Evolutionary conservation across 1,140 invertebrate species (phyloP), one percentile per base, ranked within the genome.

Genomic region (Drusus annulatus): DNA sequence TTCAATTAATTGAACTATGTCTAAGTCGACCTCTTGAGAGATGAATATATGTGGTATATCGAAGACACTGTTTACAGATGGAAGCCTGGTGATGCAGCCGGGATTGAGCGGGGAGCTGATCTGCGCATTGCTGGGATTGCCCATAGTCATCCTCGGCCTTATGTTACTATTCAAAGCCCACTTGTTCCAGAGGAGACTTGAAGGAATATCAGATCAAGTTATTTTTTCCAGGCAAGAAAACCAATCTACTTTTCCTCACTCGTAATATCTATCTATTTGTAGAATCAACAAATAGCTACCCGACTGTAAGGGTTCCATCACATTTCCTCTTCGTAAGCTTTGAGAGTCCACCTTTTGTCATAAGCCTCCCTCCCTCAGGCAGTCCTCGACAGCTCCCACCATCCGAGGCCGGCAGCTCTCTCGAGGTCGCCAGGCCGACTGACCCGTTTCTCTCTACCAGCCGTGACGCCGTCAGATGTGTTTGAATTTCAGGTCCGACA

Each of bases 101-200:
- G 77, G 52, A 3, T 68, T 82, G 56, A 82, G 81, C 4, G 91
- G 91, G 0, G 92, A 92, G 82, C 83, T 92, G 21, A 91, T 93
- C 68, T 93, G 91, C 81, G 90, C 91, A 0, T 83, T 92, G 19
- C 84, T 92, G 1, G 91, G 91, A 79, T 87, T 92, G 71, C 91
- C 91, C 0, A 90, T 92, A 10, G 90, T 93, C 23, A 79, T 91
- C 2, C 85, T 91, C 0, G 92, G 92, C n/a, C 79, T 92, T 50
- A 87, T 87, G 10, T 83, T 92, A n/a, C 85, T 92, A 5, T 87
- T 87, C 76, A 89, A 90, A 79, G 87, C 90, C 10, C 91, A 92
- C 81, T 90, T 91, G 16, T 25, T 65, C 4, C 62, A 65, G n/a
- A 21, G 21, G 13, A n/a, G 16, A 2, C 28, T 25, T 16, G 62